Base-by-base conservation (phyloP, 2,113 vertebrate species). In the Macquaria australasica region DNA sequence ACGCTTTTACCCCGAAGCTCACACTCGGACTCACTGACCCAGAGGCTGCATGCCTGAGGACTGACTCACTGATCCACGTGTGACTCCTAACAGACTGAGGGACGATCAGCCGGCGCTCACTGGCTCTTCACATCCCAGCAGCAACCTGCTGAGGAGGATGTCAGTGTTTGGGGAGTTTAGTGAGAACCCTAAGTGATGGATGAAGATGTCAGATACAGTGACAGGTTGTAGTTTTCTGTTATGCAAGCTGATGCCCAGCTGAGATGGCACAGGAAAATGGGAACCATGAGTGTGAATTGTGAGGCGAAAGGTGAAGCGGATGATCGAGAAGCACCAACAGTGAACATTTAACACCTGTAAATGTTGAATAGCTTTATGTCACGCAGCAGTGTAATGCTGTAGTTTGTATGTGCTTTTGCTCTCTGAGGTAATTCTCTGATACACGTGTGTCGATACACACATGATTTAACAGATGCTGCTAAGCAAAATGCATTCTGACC, bases 401-500 rank as follows among this genome's bases (percentile, higher is more conserved):
- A 14, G 56, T 77, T 56, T 81, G 70, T 83, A 6, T 77, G 73
- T 71, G 75, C 74, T 84, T 86, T 41, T 73, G 70, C 84, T 79
- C 64, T 39, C 50, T 81, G 72, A 82, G 28, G 51, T 71, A 0
- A 53, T 77, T 64, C 63, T 78, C 60, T 59, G 59, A 58, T 6
- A 37, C 34, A 34, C 34, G 34, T 34, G 34, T 34, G 4, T 34
- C 34, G 34, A 34, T 34, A 34, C 34, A 34, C 34, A 34, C 34
- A 3, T 34, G 28, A 81, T 89, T 67, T 81, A 84, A 88, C 73
- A 58, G 59, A 79, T 75, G 91, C 92, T 92, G 79, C 86, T 79
- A 31, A 73, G 67, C 83, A 37, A 72, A 59, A 51, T 53, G 60
- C 76, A 82, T 79, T 84, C 83, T 72, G 77, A 84, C 23, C 59